These are phyloP conservation scores for Oophaga sylvatica DNA, from an alignment of 2,797 vertebrate genomes.

Conservation along the genomic window DNA sequence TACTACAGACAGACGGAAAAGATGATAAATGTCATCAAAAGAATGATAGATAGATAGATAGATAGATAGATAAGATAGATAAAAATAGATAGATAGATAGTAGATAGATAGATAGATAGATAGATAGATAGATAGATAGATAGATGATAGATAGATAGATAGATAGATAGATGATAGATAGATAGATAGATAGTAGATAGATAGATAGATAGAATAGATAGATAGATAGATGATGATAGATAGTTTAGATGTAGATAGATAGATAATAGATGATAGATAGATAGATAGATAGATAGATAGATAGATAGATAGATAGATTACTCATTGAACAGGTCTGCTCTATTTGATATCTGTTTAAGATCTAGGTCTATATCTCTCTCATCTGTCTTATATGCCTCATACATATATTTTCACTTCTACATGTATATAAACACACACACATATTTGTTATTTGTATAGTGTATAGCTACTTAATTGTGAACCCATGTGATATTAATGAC, in stretches of 20 bases:
- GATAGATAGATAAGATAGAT: constrained; percentile 19
- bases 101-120: constrained; percentile 33
- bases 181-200: too few relatives aligned
- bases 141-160: not conserved
- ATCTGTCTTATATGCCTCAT: not conserved
- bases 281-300: not conserved
- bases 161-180: not conserved
- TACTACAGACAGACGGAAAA: not conserved
- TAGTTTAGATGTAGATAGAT: not conserved
- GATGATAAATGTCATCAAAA: not conserved
- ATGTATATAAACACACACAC: not conserved
- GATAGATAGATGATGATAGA: not conserved
- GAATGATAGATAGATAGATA: constrained; percentile 11
- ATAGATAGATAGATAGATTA: not conserved
- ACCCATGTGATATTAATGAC: not conserved
- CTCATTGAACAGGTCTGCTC: not conserved
- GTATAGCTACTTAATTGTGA: not conserved
- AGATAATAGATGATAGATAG: constrained; percentile 1
- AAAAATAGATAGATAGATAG: too few relatives aligned
- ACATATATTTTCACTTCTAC: not conserved
- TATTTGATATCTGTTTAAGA: not conserved
- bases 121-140: constrained; percentile 16
- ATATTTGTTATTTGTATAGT: not conserved
- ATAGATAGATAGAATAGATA: not conserved
- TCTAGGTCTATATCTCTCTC: not conserved